Evolutionary conservation across 2,797 vertebrate species (phyloP).

Genomic region (Glyptemys insculpta): DNA sequence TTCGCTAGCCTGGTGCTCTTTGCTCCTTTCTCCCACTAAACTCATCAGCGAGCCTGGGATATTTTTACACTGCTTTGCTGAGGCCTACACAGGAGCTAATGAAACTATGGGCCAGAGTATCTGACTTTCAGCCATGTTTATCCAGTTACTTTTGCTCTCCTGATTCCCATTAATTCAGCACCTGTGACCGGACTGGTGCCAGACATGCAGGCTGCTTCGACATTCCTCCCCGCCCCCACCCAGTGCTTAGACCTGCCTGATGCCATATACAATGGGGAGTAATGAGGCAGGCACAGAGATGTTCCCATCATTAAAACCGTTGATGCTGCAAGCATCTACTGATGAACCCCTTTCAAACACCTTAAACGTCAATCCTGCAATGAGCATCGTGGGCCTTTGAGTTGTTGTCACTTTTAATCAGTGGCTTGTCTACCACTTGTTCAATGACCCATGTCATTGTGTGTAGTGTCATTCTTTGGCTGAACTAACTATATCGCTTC

Average conservation of each 20-base stretch:
- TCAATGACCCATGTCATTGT: no score
- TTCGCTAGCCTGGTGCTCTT: neutral
- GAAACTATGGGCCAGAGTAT: rapidly evolving
- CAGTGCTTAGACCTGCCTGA: no score
- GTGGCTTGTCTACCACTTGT: no score
- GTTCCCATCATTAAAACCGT: neutral
- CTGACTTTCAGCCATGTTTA: rapidly evolving
- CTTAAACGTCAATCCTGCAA: neutral
- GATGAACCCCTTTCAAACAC: neutral
- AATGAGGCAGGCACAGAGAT: neutral
- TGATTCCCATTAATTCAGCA: neutral
- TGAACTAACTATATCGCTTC: no score
- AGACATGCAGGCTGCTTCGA: no score
- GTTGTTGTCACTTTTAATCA: no score
- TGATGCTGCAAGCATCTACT: no score
- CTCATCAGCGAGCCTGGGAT: neutral
- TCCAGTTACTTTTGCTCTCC: neutral
- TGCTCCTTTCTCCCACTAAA: neutral
- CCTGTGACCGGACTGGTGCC: neutral
- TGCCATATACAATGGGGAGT: neutral
- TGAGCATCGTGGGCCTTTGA: neutral
- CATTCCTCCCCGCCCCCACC: rapidly evolving
- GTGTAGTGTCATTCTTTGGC: no score
- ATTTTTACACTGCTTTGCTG: rapidly evolving
- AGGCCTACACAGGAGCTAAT: neutral